Conservation (phyloP, 2,888 invertebrate species). For the Helicoverpa assulta region DNA sequence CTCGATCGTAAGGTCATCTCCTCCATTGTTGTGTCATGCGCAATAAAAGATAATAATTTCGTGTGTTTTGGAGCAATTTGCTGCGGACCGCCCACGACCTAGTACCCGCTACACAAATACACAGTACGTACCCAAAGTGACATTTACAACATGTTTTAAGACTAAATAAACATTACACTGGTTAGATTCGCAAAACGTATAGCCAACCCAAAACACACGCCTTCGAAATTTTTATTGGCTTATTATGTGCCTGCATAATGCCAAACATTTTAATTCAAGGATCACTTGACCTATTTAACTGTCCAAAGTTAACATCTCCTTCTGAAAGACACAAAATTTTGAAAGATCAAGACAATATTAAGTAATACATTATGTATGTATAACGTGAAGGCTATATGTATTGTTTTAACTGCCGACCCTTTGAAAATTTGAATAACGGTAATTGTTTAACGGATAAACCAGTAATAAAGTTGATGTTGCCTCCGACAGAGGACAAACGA, state of each 20-base stretch:
- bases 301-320: constrained; percentile 34
- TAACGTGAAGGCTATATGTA: not conserved
- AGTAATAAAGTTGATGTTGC: constrained; percentile 73
- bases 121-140: constrained; percentile 26
- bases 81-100: constrained; percentile 77
- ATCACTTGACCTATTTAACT: constrained; percentile 61
- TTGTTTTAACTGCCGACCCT: constrained; percentile 32
- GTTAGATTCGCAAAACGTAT: constrained; percentile 24
- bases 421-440: constrained; percentile 79
- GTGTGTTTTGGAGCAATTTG: constrained; percentile 86
- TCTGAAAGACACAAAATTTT: constrained; percentile 14
- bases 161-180: constrained; percentile 39
- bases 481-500: constrained; percentile 65
- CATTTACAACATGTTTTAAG: constrained; percentile 41
- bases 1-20: constrained; percentile 82
- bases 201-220: constrained; percentile 27
- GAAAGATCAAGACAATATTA: not conserved
- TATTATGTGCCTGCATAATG: constrained; percentile 39
- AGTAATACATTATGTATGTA: not conserved
- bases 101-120: constrained; percentile 48
- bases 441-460: constrained; percentile 73
- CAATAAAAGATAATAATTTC: constrained; percentile 85
- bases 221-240: constrained; percentile 41
- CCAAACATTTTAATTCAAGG: constrained; percentile 65
- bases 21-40: constrained; percentile 85